These are phyloP conservation scores for Micrastur ruficollis DNA, from an alignment of 2,797 vertebrate species.

Conservation along the genomic window DNA sequence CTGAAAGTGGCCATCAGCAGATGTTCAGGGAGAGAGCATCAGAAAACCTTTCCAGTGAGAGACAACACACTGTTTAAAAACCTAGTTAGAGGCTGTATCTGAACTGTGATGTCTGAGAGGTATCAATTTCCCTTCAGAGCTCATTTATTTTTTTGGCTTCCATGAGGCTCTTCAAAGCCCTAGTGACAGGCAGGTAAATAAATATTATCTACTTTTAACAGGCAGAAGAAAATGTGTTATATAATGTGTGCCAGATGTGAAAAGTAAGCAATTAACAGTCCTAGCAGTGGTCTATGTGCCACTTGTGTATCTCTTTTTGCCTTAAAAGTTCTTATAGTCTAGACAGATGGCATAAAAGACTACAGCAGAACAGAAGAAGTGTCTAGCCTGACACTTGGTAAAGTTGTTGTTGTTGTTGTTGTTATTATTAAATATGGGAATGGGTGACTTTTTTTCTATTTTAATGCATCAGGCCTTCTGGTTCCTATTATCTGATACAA, in stretches of 20 bases:
- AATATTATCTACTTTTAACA: constrained; percentile 7
- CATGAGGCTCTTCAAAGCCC: not conserved
- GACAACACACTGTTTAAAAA: not conserved
- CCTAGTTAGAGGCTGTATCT: not conserved
- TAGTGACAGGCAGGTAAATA: constrained; percentile 28
- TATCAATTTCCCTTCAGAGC: not conserved
- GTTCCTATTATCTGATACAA: not conserved
- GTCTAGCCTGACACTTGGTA: not conserved
- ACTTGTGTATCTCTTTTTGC: not conserved
- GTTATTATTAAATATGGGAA: not conserved
- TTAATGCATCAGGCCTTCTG: not conserved
- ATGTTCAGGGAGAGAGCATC: not conserved
- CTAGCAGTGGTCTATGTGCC: not conserved
- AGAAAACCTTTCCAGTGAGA: not conserved
- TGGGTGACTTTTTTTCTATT: not conserved
- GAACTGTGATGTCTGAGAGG: not conserved
- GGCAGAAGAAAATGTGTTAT: not conserved
- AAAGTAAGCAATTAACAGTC: constrained; percentile 14
- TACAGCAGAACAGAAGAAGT: not conserved
- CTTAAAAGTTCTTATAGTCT: constrained; percentile 17
- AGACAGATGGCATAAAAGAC: constrained; percentile 17
- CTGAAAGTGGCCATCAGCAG: not conserved
- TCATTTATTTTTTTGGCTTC: constrained; percentile 14
- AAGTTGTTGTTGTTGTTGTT: not conserved
- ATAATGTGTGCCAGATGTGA: constrained; percentile 18